These are phyloP conservation scores for Rhamphomyia laevipes DNA, from an alignment of 2,888 invertebrate species.

Conservation along the genomic window DNA sequence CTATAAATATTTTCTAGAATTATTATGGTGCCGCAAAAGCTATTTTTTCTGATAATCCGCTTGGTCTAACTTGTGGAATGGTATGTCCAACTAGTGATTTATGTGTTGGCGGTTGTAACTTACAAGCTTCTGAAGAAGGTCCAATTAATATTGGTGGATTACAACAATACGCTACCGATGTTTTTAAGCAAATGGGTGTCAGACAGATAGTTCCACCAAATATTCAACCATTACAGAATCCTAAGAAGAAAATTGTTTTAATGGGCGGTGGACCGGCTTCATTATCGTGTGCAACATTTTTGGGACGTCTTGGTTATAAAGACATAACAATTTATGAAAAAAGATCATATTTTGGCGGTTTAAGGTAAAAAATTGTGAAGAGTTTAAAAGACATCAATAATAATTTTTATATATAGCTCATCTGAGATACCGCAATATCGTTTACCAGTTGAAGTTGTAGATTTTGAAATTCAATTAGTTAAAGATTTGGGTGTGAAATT, in stretches of 20 bases:
- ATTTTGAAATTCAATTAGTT: conserved; percentile 84
- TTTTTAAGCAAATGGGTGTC: conserved; percentile 89
- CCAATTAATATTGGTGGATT: conserved; percentile 97
- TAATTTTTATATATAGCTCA: conserved; percentile 50
- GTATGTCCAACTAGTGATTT: conserved; percentile 98
- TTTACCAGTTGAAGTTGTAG: conserved; percentile 81
- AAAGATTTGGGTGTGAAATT: conserved; percentile 89
- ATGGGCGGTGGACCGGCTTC: conserved; percentile 95
- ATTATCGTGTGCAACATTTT: conserved; percentile 90
- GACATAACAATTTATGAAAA: conserved; percentile 90
- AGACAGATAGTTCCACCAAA: conserved; percentile 73
- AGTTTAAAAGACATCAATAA: not conserved
- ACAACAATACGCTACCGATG: conserved; percentile 95
- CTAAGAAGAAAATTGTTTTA: conserved; percentile 58
- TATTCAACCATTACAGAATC: conserved; percentile 39
- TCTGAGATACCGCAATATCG: conserved; percentile 97
- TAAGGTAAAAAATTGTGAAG: conserved; percentile 48
- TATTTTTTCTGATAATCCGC: conserved; percentile 93
- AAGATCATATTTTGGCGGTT: conserved; percentile 73
- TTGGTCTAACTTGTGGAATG: conserved; percentile 94
- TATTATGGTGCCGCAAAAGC: conserved; percentile 95
- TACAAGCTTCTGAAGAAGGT: conserved; percentile 92
- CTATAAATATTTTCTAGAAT: conserved; percentile 48
- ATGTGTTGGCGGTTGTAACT: conserved; percentile 95
- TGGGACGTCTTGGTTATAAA: conserved; percentile 85